Percentiles rank a stretch among this genome's conserved stretches.
Conservation (phyloP, 2,797 vertebrate species). For the Sarcoramphus papa region DNA sequence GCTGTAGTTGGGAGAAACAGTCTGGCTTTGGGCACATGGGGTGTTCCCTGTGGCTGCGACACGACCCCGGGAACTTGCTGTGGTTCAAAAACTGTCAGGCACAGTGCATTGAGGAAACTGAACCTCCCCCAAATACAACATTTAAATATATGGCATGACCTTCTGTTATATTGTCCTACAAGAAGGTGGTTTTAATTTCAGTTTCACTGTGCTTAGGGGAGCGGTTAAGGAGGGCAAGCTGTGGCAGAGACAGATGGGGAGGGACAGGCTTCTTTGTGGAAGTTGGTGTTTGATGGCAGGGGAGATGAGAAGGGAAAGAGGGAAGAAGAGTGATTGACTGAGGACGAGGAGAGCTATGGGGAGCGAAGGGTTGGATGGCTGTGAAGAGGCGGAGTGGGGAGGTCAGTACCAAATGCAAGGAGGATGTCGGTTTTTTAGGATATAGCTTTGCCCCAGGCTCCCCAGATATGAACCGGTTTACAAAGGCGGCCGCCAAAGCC, state of each 20-base stretch:
- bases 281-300: neutral
- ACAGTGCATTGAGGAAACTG: neutral
- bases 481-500: neutral
- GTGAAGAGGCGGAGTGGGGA: neutral
- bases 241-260: neutral
- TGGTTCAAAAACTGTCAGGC: neutral
- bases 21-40: neutral
- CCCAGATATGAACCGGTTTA: neutral
- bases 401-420: neutral
- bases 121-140: fast-evolving
- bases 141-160: neutral
- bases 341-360: neutral
- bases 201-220: neutral
- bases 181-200: fast-evolving
- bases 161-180: neutral
- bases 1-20: neutral
- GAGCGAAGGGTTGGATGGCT: neutral
- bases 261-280: neutral
- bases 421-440: neutral
- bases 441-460: neutral
- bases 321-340: neutral
- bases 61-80: neutral
- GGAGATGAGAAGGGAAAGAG: neutral
- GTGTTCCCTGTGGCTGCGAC: neutral
- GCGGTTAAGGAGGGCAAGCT: neutral